These are phyloP conservation scores for Dysdera silvatica DNA, from an alignment of 1,140 invertebrate species.

Conservation along the genomic window DNA sequence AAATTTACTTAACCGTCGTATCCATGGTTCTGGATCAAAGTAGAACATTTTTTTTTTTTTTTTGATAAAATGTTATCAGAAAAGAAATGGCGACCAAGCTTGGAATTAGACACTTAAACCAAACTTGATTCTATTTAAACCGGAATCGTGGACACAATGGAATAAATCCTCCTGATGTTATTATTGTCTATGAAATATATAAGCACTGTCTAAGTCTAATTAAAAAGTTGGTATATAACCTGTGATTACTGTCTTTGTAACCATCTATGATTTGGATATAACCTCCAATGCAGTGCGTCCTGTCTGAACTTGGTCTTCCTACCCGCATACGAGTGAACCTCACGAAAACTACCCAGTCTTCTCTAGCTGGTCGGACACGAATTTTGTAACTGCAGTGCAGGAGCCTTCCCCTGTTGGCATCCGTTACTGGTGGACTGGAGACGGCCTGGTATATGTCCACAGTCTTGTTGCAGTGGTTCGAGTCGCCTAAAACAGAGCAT, in stretches of 20 bases:
- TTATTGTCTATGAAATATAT: too few relatives aligned
- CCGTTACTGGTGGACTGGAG: conserved; percentile 69
- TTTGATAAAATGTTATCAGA: too few relatives aligned
- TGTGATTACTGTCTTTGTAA: conserved; percentile 32
- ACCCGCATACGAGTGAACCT: conserved; percentile 43
- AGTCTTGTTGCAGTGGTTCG: conserved; percentile 68
- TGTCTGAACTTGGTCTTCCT: conserved; percentile 27
- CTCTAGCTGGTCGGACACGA: conserved; percentile 62
- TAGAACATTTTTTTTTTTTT: too few relatives aligned
- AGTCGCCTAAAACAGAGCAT: conserved; percentile 8
- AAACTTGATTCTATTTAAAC: too few relatives aligned
- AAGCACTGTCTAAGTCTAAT: too few relatives aligned
- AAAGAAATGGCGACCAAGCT: too few relatives aligned
- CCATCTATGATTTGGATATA: conserved; percentile 36
- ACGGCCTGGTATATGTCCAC: conserved; percentile 87
- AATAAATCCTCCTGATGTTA: too few relatives aligned
- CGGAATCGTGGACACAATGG: too few relatives aligned
- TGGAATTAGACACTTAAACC: too few relatives aligned
- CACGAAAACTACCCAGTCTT: conserved; percentile 79
- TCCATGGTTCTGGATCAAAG: too few relatives aligned
- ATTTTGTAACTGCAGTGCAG: conserved; percentile 83
- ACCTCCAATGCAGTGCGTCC: conserved; percentile 31
- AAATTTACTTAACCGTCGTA: too few relatives aligned
- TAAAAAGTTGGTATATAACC: not conserved
- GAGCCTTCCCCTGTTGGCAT: conserved; percentile 68